Base-by-base conservation (phyloP, 1,140 invertebrate genomes). In the Gryon sp. region DNA sequence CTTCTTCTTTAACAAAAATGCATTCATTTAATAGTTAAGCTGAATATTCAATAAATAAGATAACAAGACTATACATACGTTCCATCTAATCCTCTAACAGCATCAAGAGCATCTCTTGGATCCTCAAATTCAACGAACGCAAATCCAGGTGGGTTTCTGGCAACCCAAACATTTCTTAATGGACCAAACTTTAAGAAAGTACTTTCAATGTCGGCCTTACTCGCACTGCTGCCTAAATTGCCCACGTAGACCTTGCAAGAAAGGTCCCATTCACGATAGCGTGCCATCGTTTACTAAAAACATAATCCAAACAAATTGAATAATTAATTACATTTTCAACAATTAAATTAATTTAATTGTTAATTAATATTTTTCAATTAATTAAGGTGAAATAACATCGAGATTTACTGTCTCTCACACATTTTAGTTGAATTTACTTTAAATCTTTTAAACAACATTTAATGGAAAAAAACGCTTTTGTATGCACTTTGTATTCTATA, bases 221-320 rank as follows among this genome's bases (percentile, higher is more conserved):
- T 96, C 6, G 95, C 95, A 81, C 95, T 95, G 46, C 94, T 96
- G 6, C 95, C 95, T 28, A 99, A 90, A 88, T 99, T 98, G 14
- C 98, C 98, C n/a, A 99, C 96, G 86, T 99, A 99, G 0, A 99
- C 97, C 90, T 99, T 99, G 88, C 97, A 98, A 14, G 96, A 95
- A 28, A 97, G 89, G 84, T 97, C 95, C 95, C 96, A 97, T 87
- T 97, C 95, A 60, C 95, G 92, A 88, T 95, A 96, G 68, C 95
- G 92, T 72, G 93, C 93, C 92, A 79, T 76, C 32, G 32, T 60
- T 38, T 7, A 24, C 53, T 60, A 12, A 59, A 60, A 69, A 55
- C 11, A 34, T 24, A 24, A n/a, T 24, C 7, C 5, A 19, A 40
- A 6, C 12, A 18, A 18, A 5, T 7, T 5, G 2, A 14, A 1